Conservation (phyloP, 2,888 invertebrate genomes). For the Aleiodes testaceus region DNA sequence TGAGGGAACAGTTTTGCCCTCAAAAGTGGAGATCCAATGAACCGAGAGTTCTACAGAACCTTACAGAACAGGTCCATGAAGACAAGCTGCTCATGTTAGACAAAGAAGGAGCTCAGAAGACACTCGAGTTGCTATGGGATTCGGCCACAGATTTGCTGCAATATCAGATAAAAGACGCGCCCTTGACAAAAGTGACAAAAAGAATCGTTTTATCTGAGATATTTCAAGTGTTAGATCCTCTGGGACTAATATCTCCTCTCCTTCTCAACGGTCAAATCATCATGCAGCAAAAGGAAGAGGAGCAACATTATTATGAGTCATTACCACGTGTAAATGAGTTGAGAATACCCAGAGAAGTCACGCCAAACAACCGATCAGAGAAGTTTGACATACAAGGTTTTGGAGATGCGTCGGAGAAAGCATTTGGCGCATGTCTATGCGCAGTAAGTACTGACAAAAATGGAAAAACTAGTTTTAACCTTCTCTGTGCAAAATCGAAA, state of each 20-base stretch:
- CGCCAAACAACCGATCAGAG: constrained; percentile 13
- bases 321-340: constrained; percentile 20
- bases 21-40: constrained; percentile 43
- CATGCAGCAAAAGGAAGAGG: constrained; percentile 4
- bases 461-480: background rate
- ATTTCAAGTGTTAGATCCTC: background rate
- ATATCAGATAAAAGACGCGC: background rate
- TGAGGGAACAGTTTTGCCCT: constrained; percentile 38
- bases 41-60: background rate
- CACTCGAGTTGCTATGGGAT: constrained; percentile 37
- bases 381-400: constrained; percentile 41
- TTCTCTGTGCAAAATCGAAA: constrained; percentile 29
- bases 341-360: constrained; percentile 18
- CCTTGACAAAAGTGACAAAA: background rate
- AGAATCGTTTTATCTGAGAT: background rate
- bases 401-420: constrained; percentile 24
- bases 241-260: background rate
- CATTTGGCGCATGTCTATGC: constrained; percentile 40
- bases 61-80: background rate
- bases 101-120: constrained; percentile 17
- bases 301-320: constrained; percentile 33
- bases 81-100: constrained; percentile 15
- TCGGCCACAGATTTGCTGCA: constrained; percentile 18
- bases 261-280: background rate
- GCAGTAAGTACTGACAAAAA: constrained; percentile 31